Percentiles rank a stretch among this genome's conserved stretches.
Evolutionary conservation across 2,113 vertebrate species (phyloP).

Genomic region (Mastomys coucha): DNA sequence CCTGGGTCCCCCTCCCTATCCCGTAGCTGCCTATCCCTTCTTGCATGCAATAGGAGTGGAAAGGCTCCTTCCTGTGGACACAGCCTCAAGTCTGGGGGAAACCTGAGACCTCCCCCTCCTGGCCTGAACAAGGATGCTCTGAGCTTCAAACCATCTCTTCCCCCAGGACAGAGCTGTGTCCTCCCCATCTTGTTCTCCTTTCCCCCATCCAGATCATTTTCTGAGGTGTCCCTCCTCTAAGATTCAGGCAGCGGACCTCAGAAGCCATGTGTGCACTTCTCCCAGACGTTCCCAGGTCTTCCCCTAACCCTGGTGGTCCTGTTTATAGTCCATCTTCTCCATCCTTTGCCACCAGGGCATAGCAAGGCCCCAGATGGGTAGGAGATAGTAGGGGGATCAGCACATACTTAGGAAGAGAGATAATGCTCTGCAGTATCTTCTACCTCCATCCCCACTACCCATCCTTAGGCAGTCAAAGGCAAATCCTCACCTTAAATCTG

Average conservation of each 20-base stretch:
- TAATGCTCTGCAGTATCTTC: neutral
- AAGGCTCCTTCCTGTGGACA: accelerated
- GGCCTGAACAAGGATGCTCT: neutral
- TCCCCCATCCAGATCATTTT: neutral
- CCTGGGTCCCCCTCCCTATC: neutral
- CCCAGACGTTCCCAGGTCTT: neutral
- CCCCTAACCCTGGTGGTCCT: neutral
- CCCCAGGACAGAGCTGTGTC: neutral
- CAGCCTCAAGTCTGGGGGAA: neutral
- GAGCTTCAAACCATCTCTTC: neutral
- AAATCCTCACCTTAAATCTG: neutral
- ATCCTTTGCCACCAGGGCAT: neutral
- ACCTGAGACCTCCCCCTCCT: neutral
- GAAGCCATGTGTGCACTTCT: neutral
- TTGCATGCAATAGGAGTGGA: neutral
- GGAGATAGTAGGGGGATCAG: neutral
- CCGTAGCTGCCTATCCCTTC: neutral
- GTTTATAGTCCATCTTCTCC: neutral
- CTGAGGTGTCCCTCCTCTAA: neutral
- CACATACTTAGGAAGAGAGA: neutral
- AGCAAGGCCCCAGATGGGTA: neutral
- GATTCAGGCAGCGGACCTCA: neutral
- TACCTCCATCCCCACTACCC: neutral
- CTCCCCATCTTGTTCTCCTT: neutral
- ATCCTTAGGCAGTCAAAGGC: no score